A percentile compares a stretch with the other conserved stretches of the same genome.
These are phyloP conservation scores for Ceratitis capitata DNA, from an alignment of 1,140 invertebrate species.

Conservation along the genomic window DNA sequence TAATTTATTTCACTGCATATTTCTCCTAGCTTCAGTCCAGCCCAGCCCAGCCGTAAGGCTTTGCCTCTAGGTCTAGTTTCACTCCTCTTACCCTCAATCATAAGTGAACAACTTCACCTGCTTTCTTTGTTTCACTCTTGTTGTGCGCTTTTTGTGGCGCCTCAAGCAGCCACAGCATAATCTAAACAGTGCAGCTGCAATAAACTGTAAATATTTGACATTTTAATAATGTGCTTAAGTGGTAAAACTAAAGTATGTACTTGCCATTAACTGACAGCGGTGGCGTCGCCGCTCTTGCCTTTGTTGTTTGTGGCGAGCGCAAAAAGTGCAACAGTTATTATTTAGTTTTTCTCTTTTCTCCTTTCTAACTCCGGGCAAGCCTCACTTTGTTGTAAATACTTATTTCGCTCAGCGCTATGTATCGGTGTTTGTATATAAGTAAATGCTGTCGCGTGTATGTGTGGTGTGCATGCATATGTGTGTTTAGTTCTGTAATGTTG, in stretches of 20 bases:
- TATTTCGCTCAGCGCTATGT: not conserved
- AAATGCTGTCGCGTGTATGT: not conserved
- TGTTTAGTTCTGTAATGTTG: not conserved
- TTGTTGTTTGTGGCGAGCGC: not conserved
- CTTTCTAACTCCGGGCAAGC: not conserved
- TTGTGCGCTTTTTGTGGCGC: not conserved
- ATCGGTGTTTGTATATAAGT: not conserved
- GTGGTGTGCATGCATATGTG: not conserved
- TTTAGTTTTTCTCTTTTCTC: no score
- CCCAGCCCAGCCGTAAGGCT: not conserved
- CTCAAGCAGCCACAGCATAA: constrained; percentile 37
- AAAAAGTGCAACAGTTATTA: constrained; percentile 14
- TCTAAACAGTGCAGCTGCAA: constrained; percentile 54
- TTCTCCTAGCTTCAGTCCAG: not conserved
- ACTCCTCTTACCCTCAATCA: not conserved
- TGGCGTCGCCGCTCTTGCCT: not conserved
- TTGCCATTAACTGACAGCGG: constrained; percentile 44
- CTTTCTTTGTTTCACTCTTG: not conserved
- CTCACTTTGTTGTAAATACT: not conserved
- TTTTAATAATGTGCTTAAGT: constrained; percentile 52
- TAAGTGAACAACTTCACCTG: constrained; percentile 15
- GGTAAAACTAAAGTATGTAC: constrained; percentile 43
- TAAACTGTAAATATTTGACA: constrained; percentile 58
- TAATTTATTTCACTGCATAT: not conserved
- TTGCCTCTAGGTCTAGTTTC: not conserved